Base-by-base conservation (phyloP, 1,140 invertebrate genomes). In the Megalopta genalis region DNA sequence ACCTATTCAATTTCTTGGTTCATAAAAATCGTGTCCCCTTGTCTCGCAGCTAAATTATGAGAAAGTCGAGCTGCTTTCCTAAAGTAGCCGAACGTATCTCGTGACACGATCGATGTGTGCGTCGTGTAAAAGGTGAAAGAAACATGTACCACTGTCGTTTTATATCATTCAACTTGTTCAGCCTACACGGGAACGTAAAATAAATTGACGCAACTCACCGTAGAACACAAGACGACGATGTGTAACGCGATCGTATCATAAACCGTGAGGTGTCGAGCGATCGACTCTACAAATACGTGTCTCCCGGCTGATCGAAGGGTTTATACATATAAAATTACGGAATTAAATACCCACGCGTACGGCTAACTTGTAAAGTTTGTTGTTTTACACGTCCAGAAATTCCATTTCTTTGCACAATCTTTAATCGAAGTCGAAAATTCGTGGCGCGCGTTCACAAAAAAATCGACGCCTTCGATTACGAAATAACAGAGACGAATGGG, bases 61-160 rank as follows among this genome's bases (percentile, higher is more conserved):
- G 82, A 84, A 83, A 74, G 69, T 78, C 59, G 70, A 83, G 75
- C 68, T 62, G 82, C 70, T 83, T 84, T 84, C 78, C 76, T 79
- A 83, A 76, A 83, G 81, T 84, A 80, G 79, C 77, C 32, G 68
- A 77, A 68, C 67, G 23, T 85, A 84, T 85, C 83, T 85, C 77
- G 71, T 39, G 82, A 77, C 77, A 80, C 82, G 83, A 85, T 85
- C 83, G 60, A 85, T 76, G 78, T 63, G 77, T 72, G 60, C 73
- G 64, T 72, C 77, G 82, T 80, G 83, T 80, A 84, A 83, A 65
- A 80, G 77, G 63, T 70, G 82, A 80, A 81, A 80, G 82, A 85
- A 84, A 72, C 80, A 85, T 77, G 82, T 75, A 64, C 64, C 80
- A 83, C 66, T 83, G 62, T 75, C 82, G 68, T 80, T 85, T 85